phyloP scores from a whole-genome alignment of 2,113 vertebrate genomes.

The Gopherus evgoodei region DNA sequence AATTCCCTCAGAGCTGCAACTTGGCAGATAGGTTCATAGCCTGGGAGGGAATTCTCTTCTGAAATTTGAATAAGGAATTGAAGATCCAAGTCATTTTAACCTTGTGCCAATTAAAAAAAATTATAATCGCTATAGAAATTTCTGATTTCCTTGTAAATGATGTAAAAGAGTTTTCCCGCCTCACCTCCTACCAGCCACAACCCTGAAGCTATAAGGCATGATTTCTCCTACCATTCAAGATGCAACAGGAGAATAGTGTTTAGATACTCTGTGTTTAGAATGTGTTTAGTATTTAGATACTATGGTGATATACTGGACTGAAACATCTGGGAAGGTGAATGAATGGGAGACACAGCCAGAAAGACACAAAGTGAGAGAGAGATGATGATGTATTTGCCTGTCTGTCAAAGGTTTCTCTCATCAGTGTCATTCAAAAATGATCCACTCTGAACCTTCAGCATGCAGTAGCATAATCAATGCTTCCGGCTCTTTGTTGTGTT shows the following conservation, averaged over 20 bases:
- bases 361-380: neutral
- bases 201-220: neutral
- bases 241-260: neutral
- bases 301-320: neutral
- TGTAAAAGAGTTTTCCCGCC: neutral
- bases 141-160: fast-evolving
- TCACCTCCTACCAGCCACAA: neutral
- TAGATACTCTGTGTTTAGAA: neutral
- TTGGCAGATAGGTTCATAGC: constrained; percentile 58
- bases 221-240: neutral
- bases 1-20: constrained; percentile 3
- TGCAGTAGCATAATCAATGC: neutral
- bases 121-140: neutral
- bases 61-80: constrained; percentile 34
- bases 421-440: neutral
- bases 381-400: neutral
- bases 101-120: neutral
- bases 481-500: neutral
- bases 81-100: neutral
- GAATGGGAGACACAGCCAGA: neutral
- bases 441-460: fast-evolving
- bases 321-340: neutral
- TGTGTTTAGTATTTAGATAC: neutral
- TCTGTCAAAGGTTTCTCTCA: neutral
- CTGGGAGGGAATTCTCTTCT: constrained; percentile 19